Conservation (phyloP, 2,797 vertebrate species). For the Sarcophilus harrisii region DNA sequence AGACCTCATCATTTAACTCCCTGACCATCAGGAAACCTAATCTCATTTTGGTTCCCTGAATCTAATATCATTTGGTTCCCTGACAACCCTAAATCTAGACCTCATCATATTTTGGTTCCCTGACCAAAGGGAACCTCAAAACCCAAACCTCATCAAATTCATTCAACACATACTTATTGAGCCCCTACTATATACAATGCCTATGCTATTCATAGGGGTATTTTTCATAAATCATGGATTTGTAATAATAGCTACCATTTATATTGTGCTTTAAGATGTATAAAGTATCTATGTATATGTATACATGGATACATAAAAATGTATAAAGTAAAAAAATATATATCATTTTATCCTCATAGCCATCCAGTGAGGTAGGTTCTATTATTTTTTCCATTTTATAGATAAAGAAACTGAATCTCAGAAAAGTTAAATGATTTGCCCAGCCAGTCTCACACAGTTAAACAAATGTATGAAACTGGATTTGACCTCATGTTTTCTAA, state of each 20-base stretch:
- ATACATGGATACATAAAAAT: neutral
- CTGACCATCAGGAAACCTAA: too few relatives aligned
- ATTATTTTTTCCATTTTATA: neutral
- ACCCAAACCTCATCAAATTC: too few relatives aligned
- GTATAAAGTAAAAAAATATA: neutral
- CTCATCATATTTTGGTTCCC: too few relatives aligned
- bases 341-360: neutral
- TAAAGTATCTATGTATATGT: too few relatives aligned
- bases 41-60: too few relatives aligned
- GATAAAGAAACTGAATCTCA: neutral
- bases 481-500: neutral
- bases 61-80: too few relatives aligned
- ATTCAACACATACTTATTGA: neutral
- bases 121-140: too few relatives aligned
- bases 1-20: too few relatives aligned
- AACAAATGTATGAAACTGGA: accelerated
- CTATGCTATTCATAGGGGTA: neutral
- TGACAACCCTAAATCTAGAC: too few relatives aligned
- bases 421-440: neutral
- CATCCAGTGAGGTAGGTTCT: neutral
- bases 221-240: neutral
- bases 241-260: neutral
- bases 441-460: neutral
- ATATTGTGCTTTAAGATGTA: neutral
- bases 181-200: neutral